phyloP scores from a whole-genome alignment of 2,113 vertebrate genomes.

The Myanophis thanlyinensis region DNA sequence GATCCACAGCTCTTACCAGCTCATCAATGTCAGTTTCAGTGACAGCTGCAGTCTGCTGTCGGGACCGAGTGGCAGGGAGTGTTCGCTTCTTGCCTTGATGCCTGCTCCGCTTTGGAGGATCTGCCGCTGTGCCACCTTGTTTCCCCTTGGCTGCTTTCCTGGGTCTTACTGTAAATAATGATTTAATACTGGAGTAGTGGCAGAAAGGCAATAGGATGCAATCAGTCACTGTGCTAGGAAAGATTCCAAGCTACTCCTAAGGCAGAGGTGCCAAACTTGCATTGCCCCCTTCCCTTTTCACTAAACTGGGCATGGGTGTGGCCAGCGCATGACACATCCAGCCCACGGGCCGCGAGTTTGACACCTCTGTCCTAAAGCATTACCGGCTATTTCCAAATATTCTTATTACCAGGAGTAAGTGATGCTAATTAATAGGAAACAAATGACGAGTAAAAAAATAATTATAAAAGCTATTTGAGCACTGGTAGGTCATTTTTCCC shows the following conservation, averaged over 20 bases:
- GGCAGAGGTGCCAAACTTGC: too few species aligned
- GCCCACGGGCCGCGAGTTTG: too few species aligned
- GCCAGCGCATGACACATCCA: too few species aligned
- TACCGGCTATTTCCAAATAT: not conserved
- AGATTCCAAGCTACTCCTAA: not conserved
- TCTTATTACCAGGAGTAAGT: not conserved
- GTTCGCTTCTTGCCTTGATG: constrained; percentile 80
- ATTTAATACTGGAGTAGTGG: not conserved
- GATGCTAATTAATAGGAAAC: not conserved
- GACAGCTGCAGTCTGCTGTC: constrained; percentile 67
- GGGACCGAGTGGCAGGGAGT: constrained; percentile 63
- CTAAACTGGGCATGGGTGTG: too few species aligned
- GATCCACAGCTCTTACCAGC: constrained; percentile 77
- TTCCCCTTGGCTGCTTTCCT: constrained; percentile 79
- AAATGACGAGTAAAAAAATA: not conserved
- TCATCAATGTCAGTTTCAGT: constrained; percentile 89
- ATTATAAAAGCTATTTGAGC: not conserved
- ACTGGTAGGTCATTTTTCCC: not conserved
- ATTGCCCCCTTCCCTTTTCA: too few species aligned
- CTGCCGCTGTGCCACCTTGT: constrained; percentile 50
- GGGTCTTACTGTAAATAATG: constrained; percentile 81
- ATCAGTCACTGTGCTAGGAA: not conserved
- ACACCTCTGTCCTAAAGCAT: not conserved
- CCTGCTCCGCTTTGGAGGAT: constrained; percentile 67
- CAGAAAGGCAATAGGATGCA: not conserved